Percentiles rank a stretch among this genome's conserved stretches.
Conservation (phyloP, 2,797 vertebrate species). For the Prunella strophiata region DNA sequence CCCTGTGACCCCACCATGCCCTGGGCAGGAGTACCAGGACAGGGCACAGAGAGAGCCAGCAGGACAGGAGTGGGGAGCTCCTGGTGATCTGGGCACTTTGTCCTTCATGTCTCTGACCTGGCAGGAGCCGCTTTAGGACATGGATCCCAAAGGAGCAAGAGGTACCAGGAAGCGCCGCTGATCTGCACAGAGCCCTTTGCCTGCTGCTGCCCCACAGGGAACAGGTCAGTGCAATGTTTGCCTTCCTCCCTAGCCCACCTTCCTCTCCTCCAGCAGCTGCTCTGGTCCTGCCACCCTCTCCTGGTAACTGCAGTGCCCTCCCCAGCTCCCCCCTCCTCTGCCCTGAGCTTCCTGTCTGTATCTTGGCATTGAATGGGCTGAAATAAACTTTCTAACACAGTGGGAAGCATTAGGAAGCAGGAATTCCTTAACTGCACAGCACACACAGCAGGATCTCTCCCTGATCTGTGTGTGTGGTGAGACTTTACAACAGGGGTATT, state of each 20-base stretch:
- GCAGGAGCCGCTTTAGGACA: not conserved
- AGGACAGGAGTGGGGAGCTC: rapidly evolving
- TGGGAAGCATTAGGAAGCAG: too few species aligned
- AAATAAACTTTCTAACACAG: too few species aligned
- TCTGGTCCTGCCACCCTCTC: not conserved
- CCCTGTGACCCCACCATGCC: not conserved
- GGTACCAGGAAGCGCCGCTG: not conserved
- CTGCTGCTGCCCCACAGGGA: not conserved
- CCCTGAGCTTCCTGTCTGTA: too few species aligned
- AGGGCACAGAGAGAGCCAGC: not conserved
- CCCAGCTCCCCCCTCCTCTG: too few species aligned
- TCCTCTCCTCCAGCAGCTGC: not conserved
- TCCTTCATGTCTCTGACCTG: not conserved
- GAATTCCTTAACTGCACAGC: too few species aligned
- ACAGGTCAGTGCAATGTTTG: not conserved
- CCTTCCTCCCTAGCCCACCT: not conserved
- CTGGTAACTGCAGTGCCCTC: rapidly evolving
- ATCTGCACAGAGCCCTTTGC: not conserved
- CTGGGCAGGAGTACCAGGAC: too few species aligned
- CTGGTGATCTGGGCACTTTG: not conserved
- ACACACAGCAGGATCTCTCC: too few species aligned
- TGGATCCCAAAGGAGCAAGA: not conserved
- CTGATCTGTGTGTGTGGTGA: too few species aligned
- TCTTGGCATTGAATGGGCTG: too few species aligned
- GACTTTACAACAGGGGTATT: too few species aligned